Conservation (phyloP, 2,888 invertebrate species). For the Xylota sylvarum region DNA sequence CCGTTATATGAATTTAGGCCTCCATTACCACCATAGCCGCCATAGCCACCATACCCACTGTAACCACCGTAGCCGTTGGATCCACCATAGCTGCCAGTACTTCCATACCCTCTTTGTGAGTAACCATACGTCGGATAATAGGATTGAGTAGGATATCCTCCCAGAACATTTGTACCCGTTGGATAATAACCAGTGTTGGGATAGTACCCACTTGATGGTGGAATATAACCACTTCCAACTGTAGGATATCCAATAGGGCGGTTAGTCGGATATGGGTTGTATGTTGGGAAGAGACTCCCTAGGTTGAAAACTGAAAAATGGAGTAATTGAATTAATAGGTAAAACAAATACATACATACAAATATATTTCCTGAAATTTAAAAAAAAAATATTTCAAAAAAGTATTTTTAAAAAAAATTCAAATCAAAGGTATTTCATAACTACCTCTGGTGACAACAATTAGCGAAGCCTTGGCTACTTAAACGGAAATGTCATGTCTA, state of each 20-base stretch:
- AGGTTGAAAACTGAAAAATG: conserved; percentile 83
- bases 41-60: conserved; percentile 85
- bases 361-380: too few species aligned
- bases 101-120: conserved; percentile 69
- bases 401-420: too few species aligned
- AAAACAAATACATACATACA: too few species aligned
- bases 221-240: conserved; percentile 69
- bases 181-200: conserved; percentile 81
- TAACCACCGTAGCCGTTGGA: conserved; percentile 69
- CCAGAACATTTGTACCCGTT: conserved; percentile 83
- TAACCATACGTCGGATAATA: conserved; percentile 70
- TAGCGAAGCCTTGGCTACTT: too few species aligned
- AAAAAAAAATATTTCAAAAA: too few species aligned
- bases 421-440: too few species aligned
- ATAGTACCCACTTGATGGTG: conserved; percentile 39
- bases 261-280: conserved; percentile 65
- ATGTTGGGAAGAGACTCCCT: conserved; percentile 82
- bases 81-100: conserved; percentile 73
- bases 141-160: conserved; percentile 79
- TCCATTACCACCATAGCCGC: conserved; percentile 87
- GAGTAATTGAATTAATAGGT: neutral
- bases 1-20: conserved; percentile 87
- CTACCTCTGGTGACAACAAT: too few species aligned
- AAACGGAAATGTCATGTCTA: too few species aligned
- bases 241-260: conserved; percentile 69